Percentiles rank a stretch among this genome's conserved stretches.
phyloP scores from a whole-genome alignment of 2,113 vertebrate species.

The Rissa tridactyla region DNA sequence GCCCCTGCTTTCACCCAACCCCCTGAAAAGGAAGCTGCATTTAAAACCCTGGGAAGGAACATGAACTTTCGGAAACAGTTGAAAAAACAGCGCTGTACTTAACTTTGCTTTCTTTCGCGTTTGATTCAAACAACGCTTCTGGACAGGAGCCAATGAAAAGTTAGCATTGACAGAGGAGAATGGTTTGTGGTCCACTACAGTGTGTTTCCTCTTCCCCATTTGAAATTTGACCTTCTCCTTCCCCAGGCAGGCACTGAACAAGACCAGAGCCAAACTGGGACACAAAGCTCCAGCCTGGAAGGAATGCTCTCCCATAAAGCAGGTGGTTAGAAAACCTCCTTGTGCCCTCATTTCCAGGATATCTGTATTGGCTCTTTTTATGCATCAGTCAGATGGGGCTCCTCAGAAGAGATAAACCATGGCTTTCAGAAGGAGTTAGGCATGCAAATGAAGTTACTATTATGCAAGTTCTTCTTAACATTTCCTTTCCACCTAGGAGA shows the following conservation, averaged over 20 bases:
- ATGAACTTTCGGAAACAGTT: neutral
- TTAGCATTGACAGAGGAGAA: neutral
- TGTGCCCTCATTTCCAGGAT: neutral
- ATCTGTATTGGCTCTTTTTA: neutral
- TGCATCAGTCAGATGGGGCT: neutral
- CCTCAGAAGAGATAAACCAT: neutral
- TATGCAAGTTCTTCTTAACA: neutral
- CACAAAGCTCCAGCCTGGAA: neutral
- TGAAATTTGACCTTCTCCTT: neutral
- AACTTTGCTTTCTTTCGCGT: neutral
- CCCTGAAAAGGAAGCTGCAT: neutral
- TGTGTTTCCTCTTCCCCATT: neutral
- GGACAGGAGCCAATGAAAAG: neutral
- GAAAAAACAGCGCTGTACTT: neutral
- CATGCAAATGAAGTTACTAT: neutral
- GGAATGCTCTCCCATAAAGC: neutral
- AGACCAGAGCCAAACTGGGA: neutral
- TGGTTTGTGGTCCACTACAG: neutral
- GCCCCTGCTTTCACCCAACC: neutral
- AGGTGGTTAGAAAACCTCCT: neutral
- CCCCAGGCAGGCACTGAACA: neutral
- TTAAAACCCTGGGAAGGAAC: neutral
- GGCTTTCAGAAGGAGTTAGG: neutral
- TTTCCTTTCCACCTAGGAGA: neutral
- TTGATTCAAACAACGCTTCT: neutral